Evolutionary conservation across 2,888 invertebrate species (phyloP), one percentile per base, ranked within the genome.

Genomic region (Troides oblongomaculatus): DNA sequence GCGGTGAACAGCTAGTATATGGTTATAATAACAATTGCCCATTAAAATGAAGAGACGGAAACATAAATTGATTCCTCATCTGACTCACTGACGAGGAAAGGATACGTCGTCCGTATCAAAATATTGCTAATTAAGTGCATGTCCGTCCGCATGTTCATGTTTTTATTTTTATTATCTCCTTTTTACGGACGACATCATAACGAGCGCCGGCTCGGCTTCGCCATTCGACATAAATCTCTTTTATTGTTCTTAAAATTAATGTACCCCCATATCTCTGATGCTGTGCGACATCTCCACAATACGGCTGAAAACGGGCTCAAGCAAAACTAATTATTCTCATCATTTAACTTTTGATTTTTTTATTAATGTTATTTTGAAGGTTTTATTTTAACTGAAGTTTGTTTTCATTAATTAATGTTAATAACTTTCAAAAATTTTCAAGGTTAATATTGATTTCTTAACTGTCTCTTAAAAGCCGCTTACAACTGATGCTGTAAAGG

Each of bases 71-170:
- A 66, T 56, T 66, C 50, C 62, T 25, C 62, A 18, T 62, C 12
- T 56, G 61, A 66, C 66, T 21, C 18, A 66, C 36, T 18, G 50
- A 30, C 7, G 61, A 56, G 39, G 66, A 61, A 61, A 66, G 39
- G 46, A 14, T 14, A 18, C 60, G 50, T 30, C 60, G 59, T 30
- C 53, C 61, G 25, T 53, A 61, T 53, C 61, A 53, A 36, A 60
- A 66, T 50, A 50, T 50, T 62, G 62, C 30, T 66, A 66, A 61
- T 66, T 66, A 66, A 66, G 8, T 66, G 56, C 60, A 61, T 53
- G 53, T 56, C 66, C 36, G 21, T 64, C 64, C 64, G 66, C 17
- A 5, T 53, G 50, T 66, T 66, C 53, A 57, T 10, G 7, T 39
- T 39, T n/a, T 57, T 18, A 57, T 21, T 57, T 59, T 66, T 53